These are phyloP conservation scores for Lagopus leucura DNA, from an alignment of 2,113 vertebrate species.

Conservation along the genomic window DNA sequence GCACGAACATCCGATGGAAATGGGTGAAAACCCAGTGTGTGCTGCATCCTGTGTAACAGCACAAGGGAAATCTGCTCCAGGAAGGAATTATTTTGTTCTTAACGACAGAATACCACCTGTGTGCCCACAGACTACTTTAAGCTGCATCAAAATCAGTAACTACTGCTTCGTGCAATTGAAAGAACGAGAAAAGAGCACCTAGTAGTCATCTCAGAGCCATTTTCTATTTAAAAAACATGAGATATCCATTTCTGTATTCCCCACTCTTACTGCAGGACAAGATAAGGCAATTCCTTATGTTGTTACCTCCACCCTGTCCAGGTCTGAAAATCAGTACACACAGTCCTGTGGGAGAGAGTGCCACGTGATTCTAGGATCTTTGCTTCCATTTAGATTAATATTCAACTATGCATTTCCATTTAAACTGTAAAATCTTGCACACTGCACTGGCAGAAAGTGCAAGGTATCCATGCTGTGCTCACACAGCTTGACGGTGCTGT, in stretches of 20 bases:
- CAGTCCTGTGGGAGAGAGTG: background rate
- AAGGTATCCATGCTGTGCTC: background rate
- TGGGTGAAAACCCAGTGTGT: background rate
- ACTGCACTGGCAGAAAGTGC: background rate
- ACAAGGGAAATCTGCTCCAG: background rate
- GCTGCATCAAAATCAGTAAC: background rate
- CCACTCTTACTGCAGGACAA: background rate
- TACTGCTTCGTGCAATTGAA: background rate
- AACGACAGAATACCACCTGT: background rate
- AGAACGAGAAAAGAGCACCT: background rate
- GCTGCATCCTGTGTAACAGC: background rate
- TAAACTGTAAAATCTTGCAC: background rate
- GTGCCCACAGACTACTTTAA: background rate
- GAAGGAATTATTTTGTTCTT: background rate
- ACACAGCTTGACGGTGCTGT: background rate
- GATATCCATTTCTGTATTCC: background rate
- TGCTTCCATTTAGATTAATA: conserved; percentile 35
- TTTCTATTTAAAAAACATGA: background rate
- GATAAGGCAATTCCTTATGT: background rate
- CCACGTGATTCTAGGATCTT: background rate
- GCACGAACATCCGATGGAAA: background rate
- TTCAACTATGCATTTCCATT: background rate
- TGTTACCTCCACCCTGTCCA: background rate
- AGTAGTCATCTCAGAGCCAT: background rate
- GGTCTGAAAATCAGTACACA: background rate